Base-by-base conservation (phyloP, 2,113 vertebrate species). In the Drymodes brunneopygia region DNA sequence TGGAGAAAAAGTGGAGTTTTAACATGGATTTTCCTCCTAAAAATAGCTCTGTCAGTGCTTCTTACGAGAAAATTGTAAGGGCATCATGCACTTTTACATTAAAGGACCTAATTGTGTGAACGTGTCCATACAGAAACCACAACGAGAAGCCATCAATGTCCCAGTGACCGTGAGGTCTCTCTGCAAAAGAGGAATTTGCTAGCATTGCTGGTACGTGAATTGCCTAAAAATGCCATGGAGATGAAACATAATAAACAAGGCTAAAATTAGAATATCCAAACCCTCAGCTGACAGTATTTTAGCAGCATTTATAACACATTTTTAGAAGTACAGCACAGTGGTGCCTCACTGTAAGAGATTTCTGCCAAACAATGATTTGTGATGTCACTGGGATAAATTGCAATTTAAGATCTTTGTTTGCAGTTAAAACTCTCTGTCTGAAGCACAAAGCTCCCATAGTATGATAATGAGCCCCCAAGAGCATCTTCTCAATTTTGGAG, bases 181-280 rank as follows among this genome's bases (percentile, higher is more conserved):
- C 35, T 66, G 64, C 69, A 82, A 86, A 86, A 78, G 57, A 92
- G n/a, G 64, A 79, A 62, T 91, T 90, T 93, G 66, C 57, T 87
- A 82, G 45, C 62, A 54, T 72, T 93, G 38, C 88, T 90, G 79
- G 50, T 80, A 51, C 38, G 66, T 92, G 85, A 90, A 93, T 90
- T 70, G 72, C 75, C 79, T 93, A 73, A 96, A 96, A 95, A n/a
- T 61, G 58, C 81, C 81, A 95, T 92, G 88, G 95, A 95, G 81
- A 96, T 88, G 71, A 91, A 93, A 51, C 74, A 90, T 90, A 90
- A 97, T 88, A 95, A 96, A 95, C 90, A 95, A 85, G 78, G 27
- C 74, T 95, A 95, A 95, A 95, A 85, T 94, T 94, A 94, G 94
- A 91, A 58, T 86, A 93, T 58, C 58, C 90, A 73, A 95, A 94